Evolutionary conservation across 2,888 invertebrate genomes (phyloP).

Genomic region (Hylaea fasciaria): DNA sequence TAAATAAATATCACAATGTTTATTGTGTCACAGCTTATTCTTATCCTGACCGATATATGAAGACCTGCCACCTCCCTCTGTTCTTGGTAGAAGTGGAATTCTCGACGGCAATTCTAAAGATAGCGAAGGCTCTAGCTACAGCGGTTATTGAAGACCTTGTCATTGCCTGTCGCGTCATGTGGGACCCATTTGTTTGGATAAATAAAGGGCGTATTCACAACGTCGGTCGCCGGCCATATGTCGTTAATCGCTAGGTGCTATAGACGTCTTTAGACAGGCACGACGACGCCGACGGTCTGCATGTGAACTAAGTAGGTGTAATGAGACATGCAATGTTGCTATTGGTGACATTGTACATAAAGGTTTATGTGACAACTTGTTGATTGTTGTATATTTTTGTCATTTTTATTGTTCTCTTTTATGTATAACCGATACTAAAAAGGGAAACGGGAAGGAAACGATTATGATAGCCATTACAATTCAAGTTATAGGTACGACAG

Average conservation of each 20-base stretch:
- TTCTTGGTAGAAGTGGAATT: conserved; percentile 2
- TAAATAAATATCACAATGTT: conserved; percentile 75
- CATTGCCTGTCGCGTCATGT: conserved; percentile 78
- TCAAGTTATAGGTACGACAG: no score
- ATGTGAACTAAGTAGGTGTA: conserved; percentile 18
- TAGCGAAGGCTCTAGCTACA: conserved; percentile 41
- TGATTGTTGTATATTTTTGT: not conserved
- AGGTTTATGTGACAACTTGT: not conserved
- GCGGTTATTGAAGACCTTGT: conserved; percentile 70
- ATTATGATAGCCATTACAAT: no score
- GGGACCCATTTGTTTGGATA: conserved; percentile 78
- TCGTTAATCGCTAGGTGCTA: conserved; percentile 42
- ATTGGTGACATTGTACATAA: conserved; percentile 31
- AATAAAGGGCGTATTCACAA: conserved; percentile 72
- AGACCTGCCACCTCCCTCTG: conserved; percentile 43
- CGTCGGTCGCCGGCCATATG: conserved; percentile 64
- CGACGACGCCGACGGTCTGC: conserved; percentile 14
- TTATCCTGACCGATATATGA: conserved; percentile 45
- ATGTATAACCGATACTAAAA: no score
- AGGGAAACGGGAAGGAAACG: no score
- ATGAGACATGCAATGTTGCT: conserved; percentile 15
- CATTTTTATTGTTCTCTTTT: no score
- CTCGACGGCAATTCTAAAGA: not conserved
- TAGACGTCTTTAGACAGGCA: conserved; percentile 26
- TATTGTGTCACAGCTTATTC: conserved; percentile 77